Evolutionary conservation across 2,888 invertebrate species (phyloP).

Genomic region (Scaptodrosophila latifasciaeformis): DNA sequence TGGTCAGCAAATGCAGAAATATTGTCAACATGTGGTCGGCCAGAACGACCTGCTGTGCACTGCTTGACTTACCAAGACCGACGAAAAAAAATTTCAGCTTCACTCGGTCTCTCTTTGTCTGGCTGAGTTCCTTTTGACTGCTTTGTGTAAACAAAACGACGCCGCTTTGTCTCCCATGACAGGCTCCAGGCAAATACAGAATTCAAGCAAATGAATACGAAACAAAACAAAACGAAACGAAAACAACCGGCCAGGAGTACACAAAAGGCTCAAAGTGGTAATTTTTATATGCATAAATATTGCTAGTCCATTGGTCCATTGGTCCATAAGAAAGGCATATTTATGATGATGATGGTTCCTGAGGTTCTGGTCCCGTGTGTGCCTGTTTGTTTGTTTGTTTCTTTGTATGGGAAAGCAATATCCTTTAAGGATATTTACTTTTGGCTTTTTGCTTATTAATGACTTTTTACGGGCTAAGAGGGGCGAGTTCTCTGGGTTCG

Average conservation of each 20-base stretch:
- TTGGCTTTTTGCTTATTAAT: conserved; percentile 61
- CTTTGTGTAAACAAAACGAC: conserved; percentile 54
- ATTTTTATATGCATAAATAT: conserved; percentile 61
- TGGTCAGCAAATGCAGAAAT: conserved; percentile 5
- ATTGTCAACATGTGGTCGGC: conserved; percentile 63
- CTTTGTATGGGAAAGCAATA: conserved; percentile 22
- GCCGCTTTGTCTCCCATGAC: conserved; percentile 65
- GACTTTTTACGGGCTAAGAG: conserved; percentile 25
- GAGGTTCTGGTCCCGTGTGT: neutral
- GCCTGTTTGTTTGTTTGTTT: too few species aligned
- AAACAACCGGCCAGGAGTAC: neutral
- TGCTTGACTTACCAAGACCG: neutral
- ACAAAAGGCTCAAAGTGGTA: conserved; percentile 24
- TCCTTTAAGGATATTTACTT: conserved; percentile 67
- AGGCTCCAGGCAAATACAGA: conserved; percentile 43
- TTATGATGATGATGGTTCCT: conserved; percentile 30
- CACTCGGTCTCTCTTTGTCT: too few species aligned
- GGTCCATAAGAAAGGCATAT: conserved; percentile 46
- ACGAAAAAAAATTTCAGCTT: too few species aligned
- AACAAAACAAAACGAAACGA: neutral
- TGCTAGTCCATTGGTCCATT: conserved; percentile 1
- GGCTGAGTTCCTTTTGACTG: neutral
- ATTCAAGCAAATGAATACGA: conserved; percentile 21
- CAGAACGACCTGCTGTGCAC: conserved; percentile 47
- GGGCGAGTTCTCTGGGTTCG: conserved; percentile 4